These are phyloP conservation scores for Oceanodroma leucorhoa DNA, from an alignment of 2,797 vertebrate genomes.

Conservation along the genomic window DNA sequence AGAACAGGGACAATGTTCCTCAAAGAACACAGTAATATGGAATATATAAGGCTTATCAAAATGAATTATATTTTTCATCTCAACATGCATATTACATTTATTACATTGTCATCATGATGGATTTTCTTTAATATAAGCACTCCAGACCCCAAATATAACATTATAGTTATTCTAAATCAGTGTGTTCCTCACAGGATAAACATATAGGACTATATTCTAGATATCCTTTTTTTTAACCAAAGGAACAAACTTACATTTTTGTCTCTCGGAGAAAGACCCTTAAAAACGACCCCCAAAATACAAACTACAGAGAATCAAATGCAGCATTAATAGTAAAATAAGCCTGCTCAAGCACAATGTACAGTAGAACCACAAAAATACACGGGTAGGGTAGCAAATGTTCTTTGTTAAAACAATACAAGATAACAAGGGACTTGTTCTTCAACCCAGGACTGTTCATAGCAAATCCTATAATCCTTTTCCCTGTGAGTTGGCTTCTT, in stretches of 20 bases:
- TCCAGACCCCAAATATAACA: slow-evolving; percentile 6
- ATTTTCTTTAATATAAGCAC: slow-evolving; percentile 55
- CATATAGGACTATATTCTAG: neutral
- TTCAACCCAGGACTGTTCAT: neutral
- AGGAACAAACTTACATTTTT: neutral
- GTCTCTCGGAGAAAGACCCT: neutral
- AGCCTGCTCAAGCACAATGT: neutral
- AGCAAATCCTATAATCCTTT: neutral
- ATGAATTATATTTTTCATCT: slow-evolving; percentile 61
- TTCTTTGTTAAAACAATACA: neutral
- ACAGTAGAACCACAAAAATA: neutral
- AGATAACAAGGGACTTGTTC: neutral
- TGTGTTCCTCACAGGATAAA: neutral
- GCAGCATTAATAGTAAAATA: neutral
- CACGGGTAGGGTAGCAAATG: neutral
- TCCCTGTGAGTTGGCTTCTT: neutral
- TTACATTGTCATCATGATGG: slow-evolving; percentile 45
- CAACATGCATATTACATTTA: slow-evolving; percentile 63
- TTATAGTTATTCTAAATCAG: slow-evolving; percentile 35
- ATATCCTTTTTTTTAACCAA: neutral
- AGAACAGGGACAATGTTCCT: slow-evolving; percentile 65
- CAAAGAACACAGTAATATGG: slow-evolving; percentile 60
- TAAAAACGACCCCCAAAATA: neutral
- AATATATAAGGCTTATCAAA: slow-evolving; percentile 52
- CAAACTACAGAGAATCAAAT: neutral